phyloP scores from a whole-genome alignment of 1,140 invertebrate species.

The Drosophila funebris region DNA sequence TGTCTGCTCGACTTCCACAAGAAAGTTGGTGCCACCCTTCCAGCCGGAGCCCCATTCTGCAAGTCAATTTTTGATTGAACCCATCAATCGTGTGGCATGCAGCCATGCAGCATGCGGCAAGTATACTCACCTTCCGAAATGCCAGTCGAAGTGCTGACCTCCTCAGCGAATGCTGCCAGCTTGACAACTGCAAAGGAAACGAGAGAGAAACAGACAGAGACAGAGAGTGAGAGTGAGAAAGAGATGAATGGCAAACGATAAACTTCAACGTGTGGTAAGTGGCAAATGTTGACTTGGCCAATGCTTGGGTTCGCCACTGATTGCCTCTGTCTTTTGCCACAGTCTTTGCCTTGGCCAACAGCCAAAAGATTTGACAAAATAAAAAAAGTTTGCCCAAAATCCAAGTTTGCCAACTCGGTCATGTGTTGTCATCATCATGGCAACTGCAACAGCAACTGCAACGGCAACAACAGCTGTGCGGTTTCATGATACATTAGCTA shows the following conservation, averaged over 20 bases:
- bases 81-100: slow-evolving; percentile 22
- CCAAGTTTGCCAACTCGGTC: slow-evolving; percentile 5
- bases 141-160: slow-evolving; percentile 59
- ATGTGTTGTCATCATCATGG: slow-evolving; percentile 3
- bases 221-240: not conserved
- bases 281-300: slow-evolving; percentile 41
- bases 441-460: not conserved
- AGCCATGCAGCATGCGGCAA: slow-evolving; percentile 8
- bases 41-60: slow-evolving; percentile 82
- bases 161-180: slow-evolving; percentile 62
- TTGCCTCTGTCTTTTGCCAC: too few relatives aligned
- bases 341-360: slow-evolving; percentile 21
- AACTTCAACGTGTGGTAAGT: slow-evolving; percentile 35
- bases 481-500: not conserved
- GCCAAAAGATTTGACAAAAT: slow-evolving; percentile 13
- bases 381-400: not conserved
- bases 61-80: slow-evolving; percentile 1
- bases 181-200: slow-evolving; percentile 57
- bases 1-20: slow-evolving; percentile 80
- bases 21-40: slow-evolving; percentile 72
- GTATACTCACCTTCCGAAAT: slow-evolving; percentile 73
- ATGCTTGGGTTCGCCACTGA: not conserved
- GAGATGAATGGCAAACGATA: slow-evolving; percentile 12
- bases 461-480: not conserved
- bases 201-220: not conserved